Conservation (phyloP, 2,888 invertebrate genomes). For the Cyclophora punctaria region DNA sequence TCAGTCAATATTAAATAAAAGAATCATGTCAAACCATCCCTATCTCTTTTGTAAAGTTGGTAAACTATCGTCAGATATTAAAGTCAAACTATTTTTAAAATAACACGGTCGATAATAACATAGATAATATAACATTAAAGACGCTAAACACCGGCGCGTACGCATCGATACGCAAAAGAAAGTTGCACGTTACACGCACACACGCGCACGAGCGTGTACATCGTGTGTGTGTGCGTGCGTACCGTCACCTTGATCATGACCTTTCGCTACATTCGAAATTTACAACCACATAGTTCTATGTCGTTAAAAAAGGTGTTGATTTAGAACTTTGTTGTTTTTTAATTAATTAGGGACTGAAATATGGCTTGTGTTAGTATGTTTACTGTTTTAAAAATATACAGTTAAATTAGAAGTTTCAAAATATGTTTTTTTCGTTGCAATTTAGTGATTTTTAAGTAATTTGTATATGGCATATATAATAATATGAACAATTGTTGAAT, state of each 20-base stretch:
- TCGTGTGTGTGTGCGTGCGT: conserved; percentile 3
- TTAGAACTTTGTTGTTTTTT: too few species aligned
- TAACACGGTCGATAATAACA: not conserved
- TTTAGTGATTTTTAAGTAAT: too few species aligned
- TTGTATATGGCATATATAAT: too few species aligned
- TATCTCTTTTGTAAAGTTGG: not conserved
- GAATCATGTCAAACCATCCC: not conserved
- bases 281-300: not conserved
- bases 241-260: conserved; percentile 22
- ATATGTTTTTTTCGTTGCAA: too few species aligned
- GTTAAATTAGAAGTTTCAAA: too few species aligned
- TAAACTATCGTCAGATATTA: not conserved
- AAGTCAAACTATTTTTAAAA: not conserved
- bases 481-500: too few species aligned
- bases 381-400: too few species aligned
- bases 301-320: conserved; percentile 5
- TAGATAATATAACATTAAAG: conserved; percentile 1
- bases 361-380: too few species aligned
- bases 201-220: conserved; percentile 4
- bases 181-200: conserved; percentile 27
- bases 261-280: conserved; percentile 5
- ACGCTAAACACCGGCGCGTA: conserved; percentile 19
- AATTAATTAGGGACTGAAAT: too few species aligned
- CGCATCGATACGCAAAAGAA: conserved; percentile 28
- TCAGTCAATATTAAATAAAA: conserved; percentile 16